These are phyloP conservation scores for Tetraneura akinire DNA, from an alignment of 1,140 invertebrate genomes.

Conservation along the genomic window DNA sequence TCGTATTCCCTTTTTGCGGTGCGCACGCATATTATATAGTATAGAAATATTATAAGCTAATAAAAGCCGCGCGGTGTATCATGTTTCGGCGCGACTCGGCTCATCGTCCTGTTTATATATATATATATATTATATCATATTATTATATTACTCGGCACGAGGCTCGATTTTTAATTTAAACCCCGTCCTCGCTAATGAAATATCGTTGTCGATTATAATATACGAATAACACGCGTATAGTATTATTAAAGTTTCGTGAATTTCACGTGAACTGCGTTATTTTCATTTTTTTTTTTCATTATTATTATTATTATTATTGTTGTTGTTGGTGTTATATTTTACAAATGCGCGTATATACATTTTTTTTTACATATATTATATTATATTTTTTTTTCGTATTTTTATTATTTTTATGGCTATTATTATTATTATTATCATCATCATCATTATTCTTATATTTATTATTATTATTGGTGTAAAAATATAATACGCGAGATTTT, in stretches of 20 bases:
- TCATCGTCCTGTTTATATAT: no score
- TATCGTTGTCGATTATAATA: neutral
- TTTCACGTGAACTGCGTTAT: neutral
- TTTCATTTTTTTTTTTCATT: constrained; percentile 1
- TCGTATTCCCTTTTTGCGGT: constrained; percentile 4
- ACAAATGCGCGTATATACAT: no score
- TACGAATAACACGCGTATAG: no score
- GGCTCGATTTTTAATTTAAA: constrained; percentile 23
- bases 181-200: neutral
- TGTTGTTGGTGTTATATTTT: no score
- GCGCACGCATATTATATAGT: neutral
- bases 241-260: neutral
- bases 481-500: constrained; percentile 40
- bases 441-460: no score
- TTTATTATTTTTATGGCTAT: no score
- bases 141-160: constrained; percentile 22
- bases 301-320: no score
- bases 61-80: constrained; percentile 20
- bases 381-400: no score
- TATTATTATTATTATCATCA: no score
- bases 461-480: constrained; percentile 32
- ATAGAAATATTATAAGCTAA: constrained; percentile 4
- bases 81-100: constrained; percentile 20
- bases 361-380: no score
- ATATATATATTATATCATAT: no score